phyloP scores from a whole-genome alignment of 2,888 invertebrate species.

The Pelosia muscerda region DNA sequence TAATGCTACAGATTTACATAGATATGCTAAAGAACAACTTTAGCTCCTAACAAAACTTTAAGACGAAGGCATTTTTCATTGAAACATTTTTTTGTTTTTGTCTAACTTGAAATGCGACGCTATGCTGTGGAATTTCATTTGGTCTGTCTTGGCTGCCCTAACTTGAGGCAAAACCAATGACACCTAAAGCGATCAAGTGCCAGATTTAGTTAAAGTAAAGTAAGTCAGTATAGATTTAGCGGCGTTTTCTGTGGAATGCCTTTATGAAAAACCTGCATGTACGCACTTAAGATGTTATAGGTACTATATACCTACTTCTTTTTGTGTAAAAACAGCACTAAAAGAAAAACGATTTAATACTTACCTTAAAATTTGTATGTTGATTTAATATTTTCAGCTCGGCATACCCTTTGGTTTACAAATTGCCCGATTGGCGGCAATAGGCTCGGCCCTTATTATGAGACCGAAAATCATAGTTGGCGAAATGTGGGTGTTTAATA shows the following conservation, averaged over 20 bases:
- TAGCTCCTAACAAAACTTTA: constrained; percentile 23
- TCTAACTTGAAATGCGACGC: constrained; percentile 42
- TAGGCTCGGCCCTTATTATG: too few relatives aligned
- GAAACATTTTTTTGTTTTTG: constrained; percentile 41
- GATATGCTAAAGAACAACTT: constrained; percentile 10
- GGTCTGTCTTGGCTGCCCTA: constrained; percentile 39
- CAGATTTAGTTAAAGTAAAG: background rate
- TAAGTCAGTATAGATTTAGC: background rate
- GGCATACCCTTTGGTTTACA: too few relatives aligned
- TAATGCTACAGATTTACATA: constrained; percentile 26
- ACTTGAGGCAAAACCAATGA: constrained; percentile 31
- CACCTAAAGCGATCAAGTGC: constrained; percentile 15
- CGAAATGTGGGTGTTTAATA: too few relatives aligned
- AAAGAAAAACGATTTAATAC: too few relatives aligned
- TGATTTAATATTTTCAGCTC: too few relatives aligned
- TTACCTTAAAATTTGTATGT: too few relatives aligned
- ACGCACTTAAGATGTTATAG: too few relatives aligned
- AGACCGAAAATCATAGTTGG: too few relatives aligned
- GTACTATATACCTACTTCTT: too few relatives aligned
- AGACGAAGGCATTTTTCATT: constrained; percentile 54
- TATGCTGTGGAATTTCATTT: constrained; percentile 57
- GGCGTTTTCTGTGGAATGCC: background rate
- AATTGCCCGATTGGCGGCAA: too few relatives aligned
- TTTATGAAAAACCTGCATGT: too few relatives aligned
- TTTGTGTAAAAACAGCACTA: too few relatives aligned